phyloP scores from a whole-genome alignment of 2,888 invertebrate species.

The Papilio gigon region DNA sequence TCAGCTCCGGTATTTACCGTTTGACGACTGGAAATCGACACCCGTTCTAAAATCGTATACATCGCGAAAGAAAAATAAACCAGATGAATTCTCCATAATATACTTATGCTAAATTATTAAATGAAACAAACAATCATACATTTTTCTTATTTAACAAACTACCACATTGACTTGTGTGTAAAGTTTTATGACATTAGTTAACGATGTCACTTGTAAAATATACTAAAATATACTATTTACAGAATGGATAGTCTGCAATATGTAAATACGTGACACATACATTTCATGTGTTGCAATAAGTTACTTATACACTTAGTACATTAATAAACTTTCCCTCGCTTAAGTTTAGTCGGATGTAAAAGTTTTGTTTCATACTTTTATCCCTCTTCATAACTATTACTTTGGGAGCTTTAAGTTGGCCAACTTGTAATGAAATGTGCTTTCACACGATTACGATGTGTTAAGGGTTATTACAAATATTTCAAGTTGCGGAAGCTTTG shows the following conservation, averaged over 20 bases:
- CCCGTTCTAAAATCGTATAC: conserved; percentile 40
- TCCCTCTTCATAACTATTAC: conserved; percentile 38
- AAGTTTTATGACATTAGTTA: too few species aligned
- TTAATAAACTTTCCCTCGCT: conserved; percentile 22
- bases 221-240: too few species aligned
- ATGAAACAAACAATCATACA: not conserved
- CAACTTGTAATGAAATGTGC: conserved; percentile 39
- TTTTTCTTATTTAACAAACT: not conserved
- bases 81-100: not conserved
- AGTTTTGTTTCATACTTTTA: conserved; percentile 39
- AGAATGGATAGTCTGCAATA: too few species aligned
- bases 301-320: conserved; percentile 16
- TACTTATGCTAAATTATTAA: not conserved
- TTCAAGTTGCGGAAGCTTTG: conserved; percentile 2
- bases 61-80: not conserved
- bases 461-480: conserved; percentile 24
- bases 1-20: conserved; percentile 45
- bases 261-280: too few species aligned
- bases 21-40: conserved; percentile 41
- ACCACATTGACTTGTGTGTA: too few species aligned
- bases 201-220: too few species aligned
- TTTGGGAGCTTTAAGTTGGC: conserved; percentile 35
- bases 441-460: conserved; percentile 15
- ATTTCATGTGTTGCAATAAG: conserved; percentile 5
- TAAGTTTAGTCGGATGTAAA: conserved; percentile 21